Evolutionary conservation across 1,140 invertebrate genomes (phyloP).

Genomic region (Heliconius himera): DNA sequence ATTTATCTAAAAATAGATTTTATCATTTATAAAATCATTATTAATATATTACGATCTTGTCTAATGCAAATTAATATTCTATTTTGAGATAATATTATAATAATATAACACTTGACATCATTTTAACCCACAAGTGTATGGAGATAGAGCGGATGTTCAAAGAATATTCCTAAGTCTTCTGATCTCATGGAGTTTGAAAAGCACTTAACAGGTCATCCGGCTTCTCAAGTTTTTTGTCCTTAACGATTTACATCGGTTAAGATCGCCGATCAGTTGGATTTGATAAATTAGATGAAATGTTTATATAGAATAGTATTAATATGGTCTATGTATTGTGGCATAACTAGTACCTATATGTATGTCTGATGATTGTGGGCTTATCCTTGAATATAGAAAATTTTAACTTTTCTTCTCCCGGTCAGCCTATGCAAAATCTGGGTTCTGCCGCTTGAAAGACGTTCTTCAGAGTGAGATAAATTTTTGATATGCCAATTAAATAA

Average conservation of each 20-base stretch:
- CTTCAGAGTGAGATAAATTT: too few species aligned
- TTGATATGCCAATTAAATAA: too few species aligned
- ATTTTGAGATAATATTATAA: slow-evolving; percentile 22
- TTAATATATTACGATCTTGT: background rate
- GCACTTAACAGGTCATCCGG: slow-evolving; percentile 28
- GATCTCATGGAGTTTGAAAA: slow-evolving; percentile 28
- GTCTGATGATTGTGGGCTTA: too few species aligned
- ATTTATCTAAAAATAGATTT: background rate
- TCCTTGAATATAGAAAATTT: too few species aligned
- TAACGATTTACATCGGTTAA: slow-evolving; percentile 20
- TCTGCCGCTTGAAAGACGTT: too few species aligned
- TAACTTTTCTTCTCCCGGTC: too few species aligned
- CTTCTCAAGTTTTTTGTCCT: slow-evolving; percentile 28
- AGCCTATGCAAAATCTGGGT: too few species aligned
- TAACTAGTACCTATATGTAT: too few species aligned
- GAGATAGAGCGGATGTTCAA: slow-evolving; percentile 37
- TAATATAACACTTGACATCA: slow-evolving; percentile 32
- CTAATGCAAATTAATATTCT: slow-evolving; percentile 1
- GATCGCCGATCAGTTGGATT: slow-evolving; percentile 12
- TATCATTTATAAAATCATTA: background rate
- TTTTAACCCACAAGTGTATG: slow-evolving; percentile 27
- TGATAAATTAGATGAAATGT: background rate
- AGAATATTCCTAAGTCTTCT: slow-evolving; percentile 32
- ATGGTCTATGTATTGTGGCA: too few species aligned
- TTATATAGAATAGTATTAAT: background rate